Conservation (phyloP, 2,888 invertebrate genomes). For the Punctoribates punctum region DNA sequence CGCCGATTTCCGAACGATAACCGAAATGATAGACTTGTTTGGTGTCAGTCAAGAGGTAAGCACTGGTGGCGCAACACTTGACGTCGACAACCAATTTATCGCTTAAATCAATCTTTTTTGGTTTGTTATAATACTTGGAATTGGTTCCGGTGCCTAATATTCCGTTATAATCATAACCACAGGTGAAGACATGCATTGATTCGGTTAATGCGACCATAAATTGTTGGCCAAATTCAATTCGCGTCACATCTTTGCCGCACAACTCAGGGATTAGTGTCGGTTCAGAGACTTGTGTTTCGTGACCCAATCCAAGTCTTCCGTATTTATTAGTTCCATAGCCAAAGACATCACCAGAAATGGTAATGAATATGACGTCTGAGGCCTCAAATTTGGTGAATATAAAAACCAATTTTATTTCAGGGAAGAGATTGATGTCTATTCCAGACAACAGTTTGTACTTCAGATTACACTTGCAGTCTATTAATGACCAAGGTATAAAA, state of each 20-base stretch:
- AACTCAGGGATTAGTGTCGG: conserved; percentile 31
- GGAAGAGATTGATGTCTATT: not conserved
- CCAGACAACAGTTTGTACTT: too few species aligned
- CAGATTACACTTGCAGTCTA: not conserved
- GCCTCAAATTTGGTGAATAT: not conserved
- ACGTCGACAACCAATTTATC: not conserved
- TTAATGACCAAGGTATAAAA: too few species aligned
- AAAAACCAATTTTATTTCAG: not conserved
- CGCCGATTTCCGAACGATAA: too few species aligned
- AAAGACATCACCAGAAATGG: not conserved
- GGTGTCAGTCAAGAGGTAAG: too few species aligned
- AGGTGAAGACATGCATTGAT: not conserved
- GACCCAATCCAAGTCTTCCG: conserved; percentile 20
- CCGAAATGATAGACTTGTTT: too few species aligned
- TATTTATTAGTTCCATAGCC: conserved; percentile 19
- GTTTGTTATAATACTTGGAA: not conserved
- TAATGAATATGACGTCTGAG: conserved; percentile 29
- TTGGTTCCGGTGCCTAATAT: conserved; percentile 32
- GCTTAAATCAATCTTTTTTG: not conserved
- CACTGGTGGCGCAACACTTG: not conserved
- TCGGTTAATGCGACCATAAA: conserved; percentile 16
- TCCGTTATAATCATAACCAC: conserved; percentile 29
- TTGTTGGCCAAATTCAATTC: not conserved
- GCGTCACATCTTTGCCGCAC: not conserved
- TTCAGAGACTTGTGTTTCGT: not conserved